phyloP scores from a whole-genome alignment of 2,113 vertebrate species.

The Aplodontia rufa region DNA sequence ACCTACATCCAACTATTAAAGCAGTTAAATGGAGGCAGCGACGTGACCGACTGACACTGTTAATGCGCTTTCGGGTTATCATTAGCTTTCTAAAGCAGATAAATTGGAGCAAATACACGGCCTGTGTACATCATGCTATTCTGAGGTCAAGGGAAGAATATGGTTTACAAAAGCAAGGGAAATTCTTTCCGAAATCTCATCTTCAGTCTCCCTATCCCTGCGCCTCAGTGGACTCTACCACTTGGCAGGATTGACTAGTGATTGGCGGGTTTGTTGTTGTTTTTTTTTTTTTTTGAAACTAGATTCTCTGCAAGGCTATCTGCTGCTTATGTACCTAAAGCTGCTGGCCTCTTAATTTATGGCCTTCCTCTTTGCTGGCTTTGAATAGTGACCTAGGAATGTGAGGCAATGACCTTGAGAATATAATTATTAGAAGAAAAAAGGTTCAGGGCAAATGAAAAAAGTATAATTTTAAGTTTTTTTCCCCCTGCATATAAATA shows the following conservation, averaged over 20 bases:
- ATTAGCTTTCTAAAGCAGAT: constrained; percentile 49
- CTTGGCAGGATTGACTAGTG: not conserved
- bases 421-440: not conserved
- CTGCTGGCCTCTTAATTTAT: not conserved
- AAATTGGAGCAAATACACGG: constrained; percentile 32
- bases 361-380: constrained; percentile 10
- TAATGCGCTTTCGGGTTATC: constrained; percentile 32
- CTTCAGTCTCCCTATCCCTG: not conserved
- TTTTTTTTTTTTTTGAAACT: not conserved
- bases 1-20: constrained; percentile 21
- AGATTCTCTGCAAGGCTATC: not conserved
- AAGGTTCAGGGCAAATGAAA: not conserved
- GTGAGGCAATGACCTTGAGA: not conserved
- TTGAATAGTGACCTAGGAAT: not conserved
- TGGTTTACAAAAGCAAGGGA: not conserved
- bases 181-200: not conserved
- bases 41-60: constrained; percentile 4
- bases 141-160: not conserved
- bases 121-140: not conserved
- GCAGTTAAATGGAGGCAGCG: constrained; percentile 56
- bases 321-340: not conserved
- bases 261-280: too few species aligned
- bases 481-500: not conserved
- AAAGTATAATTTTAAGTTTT: not conserved
- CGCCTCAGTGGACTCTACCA: not conserved